Percentiles rank a stretch among this genome's conserved stretches.
phyloP scores from a whole-genome alignment of 2,113 vertebrate genomes.

The Apaloderma vittatum region DNA sequence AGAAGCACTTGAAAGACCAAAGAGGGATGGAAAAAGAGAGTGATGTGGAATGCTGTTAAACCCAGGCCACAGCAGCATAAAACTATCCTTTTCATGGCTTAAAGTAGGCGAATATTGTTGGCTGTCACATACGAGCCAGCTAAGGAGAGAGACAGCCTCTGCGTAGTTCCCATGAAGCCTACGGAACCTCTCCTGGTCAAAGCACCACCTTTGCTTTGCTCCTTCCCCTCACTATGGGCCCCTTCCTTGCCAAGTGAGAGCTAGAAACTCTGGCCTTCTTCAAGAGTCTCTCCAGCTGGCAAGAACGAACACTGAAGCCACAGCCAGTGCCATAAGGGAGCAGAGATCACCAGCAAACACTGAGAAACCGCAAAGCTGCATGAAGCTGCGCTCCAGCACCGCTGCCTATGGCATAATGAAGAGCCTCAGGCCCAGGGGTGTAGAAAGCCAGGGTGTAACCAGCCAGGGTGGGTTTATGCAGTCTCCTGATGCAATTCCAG shows the following conservation, averaged over 20 bases:
- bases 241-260: neutral
- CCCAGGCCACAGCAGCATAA: neutral
- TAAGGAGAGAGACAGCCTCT: neutral
- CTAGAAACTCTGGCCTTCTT: neutral
- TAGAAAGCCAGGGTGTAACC: neutral
- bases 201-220: neutral
- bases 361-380: neutral
- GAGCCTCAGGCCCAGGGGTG: neutral
- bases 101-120: neutral
- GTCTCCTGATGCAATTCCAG: neutral
- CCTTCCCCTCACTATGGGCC: neutral
- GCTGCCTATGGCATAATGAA: neutral
- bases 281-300: neutral
- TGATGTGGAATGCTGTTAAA: neutral
- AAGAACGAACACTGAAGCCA: neutral
- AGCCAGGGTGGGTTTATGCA: neutral
- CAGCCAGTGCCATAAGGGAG: neutral
- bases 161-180: neutral
- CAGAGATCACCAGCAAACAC: neutral
- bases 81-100: neutral
- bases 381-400: neutral
- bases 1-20: neutral
- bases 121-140: neutral
- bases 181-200: neutral
- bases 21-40: neutral